A percentile compares a stretch with the other conserved stretches of the same genome.
Conservation (phyloP, 2,797 vertebrate genomes). For the Phalloptychus januarius region DNA sequence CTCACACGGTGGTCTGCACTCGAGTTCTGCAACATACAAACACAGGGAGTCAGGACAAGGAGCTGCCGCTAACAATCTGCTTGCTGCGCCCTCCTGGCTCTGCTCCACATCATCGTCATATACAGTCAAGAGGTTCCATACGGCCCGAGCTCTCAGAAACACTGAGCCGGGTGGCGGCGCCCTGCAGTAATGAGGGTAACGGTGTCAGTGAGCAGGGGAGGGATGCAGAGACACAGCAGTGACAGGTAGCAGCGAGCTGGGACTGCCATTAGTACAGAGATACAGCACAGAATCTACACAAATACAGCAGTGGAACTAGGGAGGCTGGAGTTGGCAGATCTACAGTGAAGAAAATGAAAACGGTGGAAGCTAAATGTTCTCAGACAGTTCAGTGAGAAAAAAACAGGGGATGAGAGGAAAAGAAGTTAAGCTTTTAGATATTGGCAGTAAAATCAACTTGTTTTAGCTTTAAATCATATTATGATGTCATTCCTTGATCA, state of each 20-base stretch:
- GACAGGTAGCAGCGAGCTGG: constrained; percentile 63
- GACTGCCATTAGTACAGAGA: constrained; percentile 53
- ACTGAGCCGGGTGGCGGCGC: constrained; percentile 31
- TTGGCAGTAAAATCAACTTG: too few relatives aligned
- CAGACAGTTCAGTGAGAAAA: constrained; percentile 17
- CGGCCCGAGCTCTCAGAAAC: constrained; percentile 42
- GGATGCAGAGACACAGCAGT: constrained; percentile 55
- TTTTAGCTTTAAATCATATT: too few relatives aligned
- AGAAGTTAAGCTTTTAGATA: background rate
- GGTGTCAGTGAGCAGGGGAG: constrained; percentile 53
- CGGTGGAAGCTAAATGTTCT: constrained; percentile 16
- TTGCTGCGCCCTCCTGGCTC: constrained; percentile 40
- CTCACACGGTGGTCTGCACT: constrained; percentile 94
- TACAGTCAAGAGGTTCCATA: constrained; percentile 53
- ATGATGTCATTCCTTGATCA: too few relatives aligned
- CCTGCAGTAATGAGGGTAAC: constrained; percentile 61
- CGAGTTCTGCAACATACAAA: constrained; percentile 85
- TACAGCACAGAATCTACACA: constrained; percentile 41
- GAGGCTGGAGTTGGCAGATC: background rate
- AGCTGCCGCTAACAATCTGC: constrained; percentile 63
- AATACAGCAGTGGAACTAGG: constrained; percentile 19
- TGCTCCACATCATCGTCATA: constrained; percentile 59
- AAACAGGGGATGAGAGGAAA: constrained; percentile 23
- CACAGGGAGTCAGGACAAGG: constrained; percentile 25
- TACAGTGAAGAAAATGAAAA: constrained; percentile 15